Evolutionary conservation across 2,113 vertebrate genomes (phyloP), one percentile per base, ranked within the genome.

Genomic region (Psophia crepitans): DNA sequence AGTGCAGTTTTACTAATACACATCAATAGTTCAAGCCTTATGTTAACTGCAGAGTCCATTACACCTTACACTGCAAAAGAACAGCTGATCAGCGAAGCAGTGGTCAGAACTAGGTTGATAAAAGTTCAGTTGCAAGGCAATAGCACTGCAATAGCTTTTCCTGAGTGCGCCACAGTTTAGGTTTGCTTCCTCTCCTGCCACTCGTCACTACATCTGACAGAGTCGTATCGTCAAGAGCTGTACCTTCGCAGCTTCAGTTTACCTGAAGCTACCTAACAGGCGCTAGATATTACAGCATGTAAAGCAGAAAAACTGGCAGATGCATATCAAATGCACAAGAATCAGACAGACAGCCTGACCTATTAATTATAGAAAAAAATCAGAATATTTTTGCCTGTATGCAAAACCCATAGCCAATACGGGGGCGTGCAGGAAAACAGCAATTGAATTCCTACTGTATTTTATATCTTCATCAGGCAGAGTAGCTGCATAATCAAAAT

Each of bases 401-500:
- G 37, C 46, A 77, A 69, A 73, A 14, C 8, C 37, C 37, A 30
- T 2, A 0, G 30, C 18, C 17, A 58, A 24, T 32, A 14, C 1
- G 2, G 12, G 12, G 60, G 7, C n/a, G 2, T 5, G 6, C 46
- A 32, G 48, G 4, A n/a, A 46, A 27, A 66, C 32, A 84, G 44
- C 33, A 83, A 56, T 54, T 64, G 33, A 63, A 32, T 77, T 92
- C 99, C 98, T 97, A 99, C 99, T 99, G 96, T 99, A 99, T 98
- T 99, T 98, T 91, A 98, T 95, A 60, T 99, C 99, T 14, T 99
- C 98, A 48, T 99, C 99, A 0, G 99, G 99, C 81, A 99, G 96
- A 4, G 99, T 98, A 85, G 99, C 99, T 56, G 99, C 99, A 16
- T 99, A 99, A 97, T 99, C 99, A 3, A 99, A 99, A 87, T 99